A percentile compares a stretch with the other conserved stretches of the same genome.
These are phyloP conservation scores for Ficedula albicollis DNA, from an alignment of 2,797 vertebrate genomes.

Conservation along the genomic window DNA sequence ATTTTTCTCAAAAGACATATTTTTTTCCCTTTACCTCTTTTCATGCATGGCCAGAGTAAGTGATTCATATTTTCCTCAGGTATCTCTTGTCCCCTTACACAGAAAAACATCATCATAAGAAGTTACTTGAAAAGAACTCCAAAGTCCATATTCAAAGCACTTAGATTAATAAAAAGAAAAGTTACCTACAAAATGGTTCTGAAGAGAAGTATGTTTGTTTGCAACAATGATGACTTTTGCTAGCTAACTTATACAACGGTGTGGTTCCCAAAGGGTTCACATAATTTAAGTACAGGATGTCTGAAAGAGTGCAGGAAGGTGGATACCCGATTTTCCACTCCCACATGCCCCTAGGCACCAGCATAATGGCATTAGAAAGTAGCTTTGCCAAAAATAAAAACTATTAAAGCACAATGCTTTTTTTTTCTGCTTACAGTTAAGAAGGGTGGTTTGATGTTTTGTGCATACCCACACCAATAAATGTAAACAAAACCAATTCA, in stretches of 20 bases:
- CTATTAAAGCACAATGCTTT: conserved; percentile 12
- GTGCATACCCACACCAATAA: neutral
- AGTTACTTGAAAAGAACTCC: neutral
- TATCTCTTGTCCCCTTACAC: neutral
- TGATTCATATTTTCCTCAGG: neutral
- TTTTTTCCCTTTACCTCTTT: neutral
- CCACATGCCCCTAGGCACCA: neutral
- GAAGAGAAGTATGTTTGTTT: neutral
- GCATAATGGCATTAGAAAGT: neutral
- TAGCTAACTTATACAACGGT: neutral
- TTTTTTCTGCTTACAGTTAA: neutral
- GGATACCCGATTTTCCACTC: neutral
- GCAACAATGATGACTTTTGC: neutral
- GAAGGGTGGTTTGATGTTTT: neutral
- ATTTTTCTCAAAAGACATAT: neutral
- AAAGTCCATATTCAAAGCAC: neutral
- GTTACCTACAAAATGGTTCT: neutral
- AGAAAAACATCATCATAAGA: neutral
- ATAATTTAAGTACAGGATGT: neutral
- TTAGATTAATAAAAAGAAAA: neutral
- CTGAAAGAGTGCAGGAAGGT: neutral
- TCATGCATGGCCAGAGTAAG: neutral
- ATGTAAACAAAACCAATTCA: neutral
- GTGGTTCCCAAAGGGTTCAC: neutral
- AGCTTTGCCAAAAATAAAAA: conserved; percentile 28